Base-by-base conservation (phyloP, 2,797 vertebrate genomes). In the Syngnathus acus region DNA sequence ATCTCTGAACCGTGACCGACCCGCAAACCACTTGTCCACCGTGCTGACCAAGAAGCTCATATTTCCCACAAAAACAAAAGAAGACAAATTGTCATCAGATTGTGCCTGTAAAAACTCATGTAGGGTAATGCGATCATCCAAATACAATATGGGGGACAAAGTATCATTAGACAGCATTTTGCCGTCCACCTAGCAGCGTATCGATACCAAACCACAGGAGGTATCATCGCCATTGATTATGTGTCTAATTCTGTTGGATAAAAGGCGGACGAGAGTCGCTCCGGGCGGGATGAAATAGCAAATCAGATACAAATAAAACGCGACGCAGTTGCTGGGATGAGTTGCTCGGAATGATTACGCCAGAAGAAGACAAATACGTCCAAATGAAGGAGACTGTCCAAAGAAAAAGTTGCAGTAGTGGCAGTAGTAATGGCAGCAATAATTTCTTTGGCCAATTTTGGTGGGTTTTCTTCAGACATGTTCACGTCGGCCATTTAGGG, bases 401-500 rank as follows among this genome's bases (percentile, higher is more conserved):
- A 54, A 54, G 11, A 54, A 54, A 45, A 54, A 9, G n/a, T n/a
- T n/a, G n/a, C n/a, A n/a, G n/a, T n/a, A n/a, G 23, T 26, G 11
- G 11, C 23, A 57, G 60, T 40, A 70, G 2, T 50, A 66, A 73
- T 64, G 53, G 43, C 63, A 2, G 55, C 47, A 66, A 67, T 65
- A 3, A 75, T 75, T 70, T 74, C 0, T 67, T 73, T 67, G 62
- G 68, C 67, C 40, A 42, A 40, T 61, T 61, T 61, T n/a, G 6
- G 16, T n/a, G 17, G 19, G 5, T 45, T 62, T 45, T 62, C 45
- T 62, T 16, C 60, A 19, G 11, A 62, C 40, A 45, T 7, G 60
- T 45, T 62, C 5, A 43, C 40, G 39, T 45, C 11, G 40, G 60
- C 39, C 72, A 73, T 81, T 84, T 83, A 69, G 40, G 70, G 68